Evolutionary conservation across 2,113 vertebrate species (phyloP), one percentile per base, ranked within the genome.

Genomic region (Macquaria australasica): DNA sequence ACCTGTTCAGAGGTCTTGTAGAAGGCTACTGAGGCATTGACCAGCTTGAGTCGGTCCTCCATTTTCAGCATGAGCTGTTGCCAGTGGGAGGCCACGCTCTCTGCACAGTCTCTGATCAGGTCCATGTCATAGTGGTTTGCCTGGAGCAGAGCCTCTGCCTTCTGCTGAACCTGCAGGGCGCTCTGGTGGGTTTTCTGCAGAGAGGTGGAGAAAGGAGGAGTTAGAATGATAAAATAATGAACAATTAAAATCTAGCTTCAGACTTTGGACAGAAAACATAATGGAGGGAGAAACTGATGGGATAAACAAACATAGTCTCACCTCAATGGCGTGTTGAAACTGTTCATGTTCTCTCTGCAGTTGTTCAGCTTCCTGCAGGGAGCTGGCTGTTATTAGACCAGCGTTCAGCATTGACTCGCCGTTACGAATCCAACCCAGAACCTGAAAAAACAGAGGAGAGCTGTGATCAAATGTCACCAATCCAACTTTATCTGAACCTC

Each of bases 1-100:
- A 98, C 98, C 97, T 99, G 98, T 86, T 99, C 98, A 0, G 98
- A 99, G 15, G 98, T 99, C 93, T 99, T 99, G 92, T 99, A 99
- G 90, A 99, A 99, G 93, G 98, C 98, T 67, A 99, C 98, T 0
- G 98, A 99, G 4, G 98, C 98, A 0, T 99, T 99, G 89, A 99
- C 98, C n/a, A 99, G 97, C 92, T 99, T 99, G 73, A 99, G 97
- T 39, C 98, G 96, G 86, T 99, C 98, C 88, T 99, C 98, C 98
- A 99, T 99, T 95, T 99, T 99, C 68, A 99, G 96, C 98, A 99
- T 99, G 81, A 99, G 97, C 90, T 99, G 98, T 68, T 99, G 98
- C 98, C 98, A 99, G 73, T 99, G 98, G 0, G 98, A 99, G 48
- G 98, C 98, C 64, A 99, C 98, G 56, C 97, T 99, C 95, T 99